These are phyloP conservation scores for Contarinia nasturtii DNA, from an alignment of 1,140 invertebrate genomes.

Conservation along the genomic window DNA sequence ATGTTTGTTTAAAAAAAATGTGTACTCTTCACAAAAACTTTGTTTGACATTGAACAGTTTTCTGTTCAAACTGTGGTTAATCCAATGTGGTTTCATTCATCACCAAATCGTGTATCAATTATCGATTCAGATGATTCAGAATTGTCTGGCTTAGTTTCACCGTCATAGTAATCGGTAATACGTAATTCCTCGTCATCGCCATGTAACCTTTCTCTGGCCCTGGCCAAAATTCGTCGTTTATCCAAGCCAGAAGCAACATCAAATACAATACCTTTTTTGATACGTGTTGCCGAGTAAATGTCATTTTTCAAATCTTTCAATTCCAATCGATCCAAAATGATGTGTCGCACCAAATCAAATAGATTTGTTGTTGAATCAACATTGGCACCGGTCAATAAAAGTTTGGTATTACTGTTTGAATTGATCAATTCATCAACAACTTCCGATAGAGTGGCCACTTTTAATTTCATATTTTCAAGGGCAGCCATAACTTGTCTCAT, in stretches of 20 bases:
- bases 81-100: too few species aligned
- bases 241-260: neutral
- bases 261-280: neutral
- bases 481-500: neutral
- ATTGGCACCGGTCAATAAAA: neutral
- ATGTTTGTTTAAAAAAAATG: too few species aligned
- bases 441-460: neutral
- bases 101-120: too few species aligned
- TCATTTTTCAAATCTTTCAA: neutral
- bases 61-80: too few species aligned
- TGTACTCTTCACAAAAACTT: too few species aligned
- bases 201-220: neutral
- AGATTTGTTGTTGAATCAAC: neutral
- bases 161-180: neutral
- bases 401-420: neutral
- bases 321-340: neutral
- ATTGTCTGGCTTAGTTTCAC: too few species aligned
- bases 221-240: neutral
- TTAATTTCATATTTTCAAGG: neutral
- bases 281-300: neutral
- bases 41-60: too few species aligned
- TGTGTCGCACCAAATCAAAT: neutral
- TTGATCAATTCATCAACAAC: neutral
- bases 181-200: neutral
- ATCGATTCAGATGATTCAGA: too few species aligned